These are phyloP conservation scores for Sciaenops ocellatus DNA, from an alignment of 2,797 vertebrate species.

Conservation along the genomic window DNA sequence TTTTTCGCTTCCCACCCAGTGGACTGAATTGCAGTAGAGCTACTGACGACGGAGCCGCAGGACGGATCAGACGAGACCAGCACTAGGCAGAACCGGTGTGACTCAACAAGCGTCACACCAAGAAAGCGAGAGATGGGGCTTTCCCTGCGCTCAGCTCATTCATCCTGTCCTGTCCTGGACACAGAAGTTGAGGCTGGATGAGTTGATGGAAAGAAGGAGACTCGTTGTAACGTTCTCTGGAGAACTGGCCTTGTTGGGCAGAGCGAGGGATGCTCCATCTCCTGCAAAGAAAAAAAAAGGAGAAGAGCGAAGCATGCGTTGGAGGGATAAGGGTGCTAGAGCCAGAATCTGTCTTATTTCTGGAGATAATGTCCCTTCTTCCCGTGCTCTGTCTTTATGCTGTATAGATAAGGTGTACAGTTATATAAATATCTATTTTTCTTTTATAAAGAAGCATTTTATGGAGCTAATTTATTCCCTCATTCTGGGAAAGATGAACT, in stretches of 20 bases:
- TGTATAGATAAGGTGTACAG: slow-evolving; percentile 82
- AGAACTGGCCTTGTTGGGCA: slow-evolving; percentile 25
- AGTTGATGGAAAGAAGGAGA: not conserved
- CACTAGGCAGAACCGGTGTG: slow-evolving; percentile 31
- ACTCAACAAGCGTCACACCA: slow-evolving; percentile 7
- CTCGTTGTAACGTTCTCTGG: slow-evolving; percentile 5
- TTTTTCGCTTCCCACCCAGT: slow-evolving; percentile 18
- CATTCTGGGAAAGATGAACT: slow-evolving; percentile 75
- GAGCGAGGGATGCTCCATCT: slow-evolving; percentile 58
- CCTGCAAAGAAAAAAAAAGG: slow-evolving; percentile 27
- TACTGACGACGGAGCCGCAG: slow-evolving; percentile 54
- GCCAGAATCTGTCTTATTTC: slow-evolving; percentile 74
- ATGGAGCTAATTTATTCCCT: slow-evolving; percentile 83
- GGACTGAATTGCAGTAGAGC: slow-evolving; percentile 61
- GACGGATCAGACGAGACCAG: slow-evolving; percentile 35
- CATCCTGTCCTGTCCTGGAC: slow-evolving; percentile 34
- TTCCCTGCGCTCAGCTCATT: slow-evolving; percentile 47
- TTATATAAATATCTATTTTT: slow-evolving; percentile 85
- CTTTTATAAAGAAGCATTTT: slow-evolving; percentile 91
- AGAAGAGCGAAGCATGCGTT: slow-evolving; percentile 47
- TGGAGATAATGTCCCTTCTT: slow-evolving; percentile 77
- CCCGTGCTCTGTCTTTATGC: slow-evolving; percentile 73
- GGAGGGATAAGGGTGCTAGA: slow-evolving; percentile 76
- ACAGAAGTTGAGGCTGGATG: slow-evolving; percentile 6
- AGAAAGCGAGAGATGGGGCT: slow-evolving; percentile 40